phyloP scores from a whole-genome alignment of 1,140 invertebrate genomes.

The Phthorimaea operculella region DNA sequence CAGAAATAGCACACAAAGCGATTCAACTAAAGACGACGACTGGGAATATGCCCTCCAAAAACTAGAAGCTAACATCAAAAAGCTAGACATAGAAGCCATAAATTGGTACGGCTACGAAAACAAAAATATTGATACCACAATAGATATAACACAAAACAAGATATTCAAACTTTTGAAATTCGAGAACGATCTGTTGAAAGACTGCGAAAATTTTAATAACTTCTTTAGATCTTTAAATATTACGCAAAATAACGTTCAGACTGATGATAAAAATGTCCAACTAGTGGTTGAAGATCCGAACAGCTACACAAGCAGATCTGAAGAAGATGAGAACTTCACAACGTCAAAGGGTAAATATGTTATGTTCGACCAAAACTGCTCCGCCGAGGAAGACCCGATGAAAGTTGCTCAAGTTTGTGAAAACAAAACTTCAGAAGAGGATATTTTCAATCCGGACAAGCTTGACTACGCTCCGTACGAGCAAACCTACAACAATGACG shows the following conservation, averaged over 20 bases:
- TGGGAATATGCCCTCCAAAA: conserved; percentile 24
- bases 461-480: conserved; percentile 13
- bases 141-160: conserved; percentile 18
- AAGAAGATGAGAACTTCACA: background rate
- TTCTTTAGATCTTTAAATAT: background rate
- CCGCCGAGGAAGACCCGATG: background rate
- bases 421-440: conserved; percentile 2
- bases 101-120: conserved; percentile 29
- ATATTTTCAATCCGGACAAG: conserved; percentile 10
- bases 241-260: background rate
- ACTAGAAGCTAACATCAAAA: conserved; percentile 23
- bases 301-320: background rate
- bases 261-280: background rate
- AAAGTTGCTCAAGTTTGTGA: background rate
- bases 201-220: background rate
- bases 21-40: conserved; percentile 10
- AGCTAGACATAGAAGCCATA: conserved; percentile 31
- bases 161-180: conserved; percentile 25
- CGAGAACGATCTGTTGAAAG: conserved; percentile 19
- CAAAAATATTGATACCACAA: conserved; percentile 8
- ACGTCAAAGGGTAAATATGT: background rate
- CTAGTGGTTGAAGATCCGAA: background rate
- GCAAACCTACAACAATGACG: conserved; percentile 23
- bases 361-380: background rate
- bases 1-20: background rate